Conservation (phyloP, 2,113 vertebrate species). For the Dicrurus megarhynchus region DNA sequence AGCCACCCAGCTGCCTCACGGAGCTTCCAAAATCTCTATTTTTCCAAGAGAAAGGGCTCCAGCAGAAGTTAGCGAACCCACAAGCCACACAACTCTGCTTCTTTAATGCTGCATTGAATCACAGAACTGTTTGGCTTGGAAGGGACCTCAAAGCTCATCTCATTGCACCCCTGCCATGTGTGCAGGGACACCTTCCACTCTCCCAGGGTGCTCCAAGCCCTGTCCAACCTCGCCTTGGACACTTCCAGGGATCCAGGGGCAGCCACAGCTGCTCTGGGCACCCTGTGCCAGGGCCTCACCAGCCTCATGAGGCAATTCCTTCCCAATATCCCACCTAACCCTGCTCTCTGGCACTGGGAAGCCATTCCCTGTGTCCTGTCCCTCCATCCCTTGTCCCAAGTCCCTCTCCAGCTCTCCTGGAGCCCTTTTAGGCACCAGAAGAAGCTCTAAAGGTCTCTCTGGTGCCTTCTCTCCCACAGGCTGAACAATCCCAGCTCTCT, state of each 20-base stretch:
- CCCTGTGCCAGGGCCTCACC: not conserved
- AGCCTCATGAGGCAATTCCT: fast-evolving
- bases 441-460: not conserved
- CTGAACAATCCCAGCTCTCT: not conserved
- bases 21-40: not conserved
- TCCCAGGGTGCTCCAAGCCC: fast-evolving
- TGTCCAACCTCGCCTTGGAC: fast-evolving
- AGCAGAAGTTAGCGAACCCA: not conserved
- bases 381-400: fast-evolving
- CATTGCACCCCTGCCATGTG: not conserved
- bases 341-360: not conserved
- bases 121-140: not conserved
- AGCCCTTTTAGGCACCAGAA: not conserved
- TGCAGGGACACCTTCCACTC: fast-evolving
- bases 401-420: not conserved
- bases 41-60: not conserved
- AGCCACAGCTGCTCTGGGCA: not conserved
- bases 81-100: not conserved
- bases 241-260: not conserved
- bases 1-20: not conserved
- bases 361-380: not conserved
- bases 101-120: not conserved
- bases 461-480: not conserved
- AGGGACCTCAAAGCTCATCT: not conserved
- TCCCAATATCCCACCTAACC: fast-evolving